phyloP scores from a whole-genome alignment of 2,888 invertebrate genomes.

The Lasioglossum oenotherae region DNA sequence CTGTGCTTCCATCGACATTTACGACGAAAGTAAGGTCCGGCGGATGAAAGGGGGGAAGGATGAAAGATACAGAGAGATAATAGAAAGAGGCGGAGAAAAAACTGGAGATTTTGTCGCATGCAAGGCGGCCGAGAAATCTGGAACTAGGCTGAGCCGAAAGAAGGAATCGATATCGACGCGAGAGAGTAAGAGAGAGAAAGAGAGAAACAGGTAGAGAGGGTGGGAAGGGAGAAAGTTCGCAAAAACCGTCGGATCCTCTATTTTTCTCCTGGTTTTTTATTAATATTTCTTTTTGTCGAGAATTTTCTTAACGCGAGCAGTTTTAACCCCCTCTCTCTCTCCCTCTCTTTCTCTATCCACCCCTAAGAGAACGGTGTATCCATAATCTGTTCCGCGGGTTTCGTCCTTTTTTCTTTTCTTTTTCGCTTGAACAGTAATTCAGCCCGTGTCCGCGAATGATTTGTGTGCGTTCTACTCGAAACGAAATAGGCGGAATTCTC shows the following conservation, averaged over 20 bases:
- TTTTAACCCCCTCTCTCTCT: not conserved
- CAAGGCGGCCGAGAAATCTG: slow-evolving; percentile 7
- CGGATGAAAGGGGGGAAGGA: not conserved
- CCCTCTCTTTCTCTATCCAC: not conserved
- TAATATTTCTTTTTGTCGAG: not conserved
- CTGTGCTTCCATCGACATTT: not conserved
- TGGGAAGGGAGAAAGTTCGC: not conserved
- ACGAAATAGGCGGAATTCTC: slow-evolving; percentile 15
- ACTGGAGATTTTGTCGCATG: slow-evolving; percentile 24
- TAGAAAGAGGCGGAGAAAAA: not conserved
- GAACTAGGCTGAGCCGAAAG: slow-evolving; percentile 24
- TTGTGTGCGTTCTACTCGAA: slow-evolving; percentile 23
- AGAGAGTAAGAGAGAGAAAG: not conserved
- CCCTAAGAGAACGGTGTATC: not conserved
- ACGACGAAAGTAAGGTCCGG: not conserved
- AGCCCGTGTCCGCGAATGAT: slow-evolving; percentile 32
- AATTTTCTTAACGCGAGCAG: not conserved
- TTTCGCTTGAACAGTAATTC: slow-evolving; percentile 38
- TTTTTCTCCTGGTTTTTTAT: not conserved
- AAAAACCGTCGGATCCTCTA: not conserved
- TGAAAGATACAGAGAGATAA: not conserved
- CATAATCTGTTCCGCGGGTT: not conserved
- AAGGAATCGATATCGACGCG: slow-evolving; percentile 35
- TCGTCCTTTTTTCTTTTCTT: slow-evolving; percentile 27
- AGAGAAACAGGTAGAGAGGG: not conserved